Evolutionary conservation across 1,140 invertebrate genomes (phyloP), one percentile per base, ranked within the genome.

Genomic region (Eumaeus atala): DNA sequence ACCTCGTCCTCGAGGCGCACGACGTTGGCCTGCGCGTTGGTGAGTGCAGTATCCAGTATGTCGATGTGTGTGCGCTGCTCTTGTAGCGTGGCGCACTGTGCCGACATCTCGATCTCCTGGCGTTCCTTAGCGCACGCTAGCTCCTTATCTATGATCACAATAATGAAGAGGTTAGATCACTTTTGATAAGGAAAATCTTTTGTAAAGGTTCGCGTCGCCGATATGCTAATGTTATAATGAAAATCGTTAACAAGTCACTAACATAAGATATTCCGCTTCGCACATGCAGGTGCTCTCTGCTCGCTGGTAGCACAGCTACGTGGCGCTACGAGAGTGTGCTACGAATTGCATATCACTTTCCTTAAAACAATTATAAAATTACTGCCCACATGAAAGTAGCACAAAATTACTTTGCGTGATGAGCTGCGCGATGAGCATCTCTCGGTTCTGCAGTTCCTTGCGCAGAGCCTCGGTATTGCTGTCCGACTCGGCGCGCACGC

Each of bases 41-140:
- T 95, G 21, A 98, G 87, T 40, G 96, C 96, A 18, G 93, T 95
- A 74, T 98, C 96, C 33, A 98, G 89, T 65, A 98, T 96, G 70
- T 96, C 95, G 73, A 98, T 97, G 83, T 97, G 95, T 12, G 94
- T 95, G 58, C 95, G 89, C 82, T 97, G 96, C 77, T 98, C 96
- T 73, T 97, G 93, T 40, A 97, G 81, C 14, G 95, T 97, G 16
- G 94, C 94, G 69, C 94, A 88, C 78, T 97, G 95, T 0, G 95
- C 95, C 21, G 93, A 91, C 59, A 97, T 88, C 87, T 98, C 96
- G 44, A 97, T 95, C 87, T 97, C 95, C 79, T 97, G 95, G 49
- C 95, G 86, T 81, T 97, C 96, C 83, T 96, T 96, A 12, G 93
- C 92, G 44, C 93, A 94, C 35, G 92, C 90, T 61, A 96, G 87